phyloP scores from a whole-genome alignment of 2,113 vertebrate genomes.

The Cairina moschata region DNA sequence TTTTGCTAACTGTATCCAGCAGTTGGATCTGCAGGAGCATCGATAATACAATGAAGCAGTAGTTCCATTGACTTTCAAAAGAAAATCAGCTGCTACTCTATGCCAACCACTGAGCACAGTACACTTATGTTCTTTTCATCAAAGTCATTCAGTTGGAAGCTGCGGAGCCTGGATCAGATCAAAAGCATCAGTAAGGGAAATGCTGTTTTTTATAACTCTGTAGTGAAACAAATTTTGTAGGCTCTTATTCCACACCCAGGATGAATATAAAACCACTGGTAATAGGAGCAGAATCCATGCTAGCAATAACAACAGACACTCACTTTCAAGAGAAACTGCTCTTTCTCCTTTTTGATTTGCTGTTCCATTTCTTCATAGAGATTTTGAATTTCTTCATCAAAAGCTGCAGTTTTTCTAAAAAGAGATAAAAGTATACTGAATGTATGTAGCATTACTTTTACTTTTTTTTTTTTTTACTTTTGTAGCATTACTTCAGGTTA shows the following conservation, averaged over 20 bases:
- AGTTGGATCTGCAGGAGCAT: neutral
- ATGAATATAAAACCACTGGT: neutral
- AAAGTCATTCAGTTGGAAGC: neutral
- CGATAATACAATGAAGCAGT: neutral
- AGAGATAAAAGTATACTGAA: neutral
- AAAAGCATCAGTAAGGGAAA: neutral
- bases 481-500: neutral
- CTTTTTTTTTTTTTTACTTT: neutral
- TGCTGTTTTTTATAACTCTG: neutral
- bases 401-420: slow-evolving; percentile 86
- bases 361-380: slow-evolving; percentile 97
- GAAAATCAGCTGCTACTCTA: neutral
- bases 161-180: neutral
- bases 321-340: slow-evolving; percentile 88
- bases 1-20: neutral
- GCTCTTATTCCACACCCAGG: neutral
- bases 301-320: neutral
- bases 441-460: neutral
- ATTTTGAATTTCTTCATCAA: slow-evolving; percentile 88
- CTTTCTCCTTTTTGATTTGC: slow-evolving; percentile 92
- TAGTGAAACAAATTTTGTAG: neutral
- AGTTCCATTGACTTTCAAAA: neutral
- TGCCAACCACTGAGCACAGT: neutral
- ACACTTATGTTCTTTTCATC: neutral
- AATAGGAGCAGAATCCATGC: neutral